Evolutionary conservation across 2,113 vertebrate species (phyloP), one percentile per base, ranked within the genome.

Genomic region (Poecile atricapillus): DNA sequence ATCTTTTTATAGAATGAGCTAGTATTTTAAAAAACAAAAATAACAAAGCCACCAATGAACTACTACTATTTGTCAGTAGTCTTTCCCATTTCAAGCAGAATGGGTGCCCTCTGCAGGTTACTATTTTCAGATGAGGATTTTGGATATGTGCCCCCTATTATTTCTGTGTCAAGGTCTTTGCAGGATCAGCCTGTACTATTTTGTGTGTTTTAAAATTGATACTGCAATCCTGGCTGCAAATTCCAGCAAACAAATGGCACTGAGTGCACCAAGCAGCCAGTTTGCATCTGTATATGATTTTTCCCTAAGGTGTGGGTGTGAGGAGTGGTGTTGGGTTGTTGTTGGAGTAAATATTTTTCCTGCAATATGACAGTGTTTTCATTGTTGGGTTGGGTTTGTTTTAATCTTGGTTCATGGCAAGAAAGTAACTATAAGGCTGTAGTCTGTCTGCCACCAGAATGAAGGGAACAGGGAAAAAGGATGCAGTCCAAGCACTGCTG

Each of bases 21-120:
- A 33, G 23, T 37, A 33, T 58, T 70, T 70, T 35, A 5, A 83
- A 75, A 80, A 80, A 7, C 35, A 35, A 63, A 60, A 65, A 18
- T 7, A 41, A 37, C 31, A 63, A 43, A 52, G 15, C 28, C 19
- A 59, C 5, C 5, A n/a, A 47, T 9, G 1, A 75, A 27, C 15
- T 53, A 12, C 28, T 67, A 5, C 11, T 73, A 0, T 50, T 50
- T 81, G 12, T 56, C 22, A 23, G 31, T 17, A 89, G 35, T 37
- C 15, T 5, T 46, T 76, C 43, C 56, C 58, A 3, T 84, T 89
- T 53, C 49, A 64, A 87, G 78, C 31, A 62, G 94, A 89, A 86
- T 47, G 92, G 68, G 68, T 93, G 93, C 91, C 94, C 95, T 95
- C 96, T 97, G 89, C 93, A 97, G 94, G 95, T 92, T 81, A n/a